A percentile compares a stretch with the other conserved stretches of the same genome.
phyloP scores from a whole-genome alignment of 2,797 vertebrate genomes.

The Fratercula arctica region DNA sequence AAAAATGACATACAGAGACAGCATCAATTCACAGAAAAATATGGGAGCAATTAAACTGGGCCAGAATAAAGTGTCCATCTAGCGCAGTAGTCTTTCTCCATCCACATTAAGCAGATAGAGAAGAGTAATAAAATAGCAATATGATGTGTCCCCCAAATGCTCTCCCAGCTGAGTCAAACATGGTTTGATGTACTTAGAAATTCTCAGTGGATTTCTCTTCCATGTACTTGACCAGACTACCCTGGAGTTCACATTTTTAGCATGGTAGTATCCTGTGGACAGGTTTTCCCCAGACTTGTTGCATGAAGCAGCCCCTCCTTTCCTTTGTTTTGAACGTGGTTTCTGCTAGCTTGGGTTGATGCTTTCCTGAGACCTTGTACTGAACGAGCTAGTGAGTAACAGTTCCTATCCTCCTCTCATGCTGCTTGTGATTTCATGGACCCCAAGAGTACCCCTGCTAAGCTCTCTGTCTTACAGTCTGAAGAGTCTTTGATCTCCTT shows the following conservation, averaged over 20 bases:
- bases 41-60: not conserved
- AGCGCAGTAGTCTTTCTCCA: not conserved
- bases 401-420: not conserved
- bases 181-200: not conserved
- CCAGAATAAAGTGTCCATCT: not conserved
- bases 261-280: not conserved
- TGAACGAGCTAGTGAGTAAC: rapidly evolving
- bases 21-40: not conserved
- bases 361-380: not conserved
- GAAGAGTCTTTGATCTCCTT: not conserved
- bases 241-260: not conserved
- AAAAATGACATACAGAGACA: not conserved
- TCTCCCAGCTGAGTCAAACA: not conserved
- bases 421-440: not conserved
- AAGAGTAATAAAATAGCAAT: not conserved
- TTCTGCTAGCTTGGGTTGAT: not conserved
- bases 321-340: not conserved
- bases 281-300: not conserved
- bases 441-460: not conserved
- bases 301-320: not conserved
- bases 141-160: not conserved
- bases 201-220: slow-evolving; percentile 12
- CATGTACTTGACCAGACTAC: not conserved
- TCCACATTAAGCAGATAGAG: not conserved
- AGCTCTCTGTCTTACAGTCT: not conserved